phyloP scores from a whole-genome alignment of 2,797 vertebrate genomes.

The Myoxocephalus aenaeus region DNA sequence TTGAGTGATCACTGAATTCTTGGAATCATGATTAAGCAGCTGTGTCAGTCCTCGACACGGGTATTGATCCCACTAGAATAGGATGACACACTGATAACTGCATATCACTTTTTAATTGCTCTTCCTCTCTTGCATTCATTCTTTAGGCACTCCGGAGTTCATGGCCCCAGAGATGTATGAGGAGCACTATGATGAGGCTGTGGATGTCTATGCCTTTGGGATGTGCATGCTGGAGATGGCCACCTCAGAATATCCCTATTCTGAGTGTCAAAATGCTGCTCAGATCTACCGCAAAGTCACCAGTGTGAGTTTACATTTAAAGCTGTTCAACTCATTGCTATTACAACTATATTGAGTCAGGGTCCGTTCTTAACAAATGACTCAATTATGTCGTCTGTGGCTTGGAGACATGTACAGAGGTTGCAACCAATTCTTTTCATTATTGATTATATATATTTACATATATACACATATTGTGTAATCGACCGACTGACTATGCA shows the following conservation, averaged over 20 bases:
- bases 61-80: slow-evolving; percentile 23
- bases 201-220: slow-evolving; percentile 98
- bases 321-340: background rate
- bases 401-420: background rate
- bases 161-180: slow-evolving; percentile 99
- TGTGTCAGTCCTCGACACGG: slow-evolving; percentile 1
- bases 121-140: slow-evolving; percentile 24
- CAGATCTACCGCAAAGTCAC: slow-evolving; percentile 99
- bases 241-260: slow-evolving; percentile 98
- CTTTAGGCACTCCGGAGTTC: slow-evolving; percentile 96
- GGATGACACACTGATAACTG: slow-evolving; percentile 26
- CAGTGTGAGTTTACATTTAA: slow-evolving; percentile 88
- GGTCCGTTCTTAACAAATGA: background rate
- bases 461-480: background rate
- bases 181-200: slow-evolving; percentile 96
- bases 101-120: slow-evolving; percentile 10
- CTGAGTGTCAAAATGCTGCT: slow-evolving; percentile 98
- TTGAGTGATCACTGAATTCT: background rate
- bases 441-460: background rate
- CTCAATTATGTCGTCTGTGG: background rate
- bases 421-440: background rate
- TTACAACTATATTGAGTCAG: background rate
- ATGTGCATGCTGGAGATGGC: slow-evolving; percentile 99
- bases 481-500: background rate
- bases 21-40: background rate